Evolutionary conservation across 2,797 vertebrate genomes (phyloP), one percentile per base, ranked within the genome.

Genomic region (Zalophus californianus): DNA sequence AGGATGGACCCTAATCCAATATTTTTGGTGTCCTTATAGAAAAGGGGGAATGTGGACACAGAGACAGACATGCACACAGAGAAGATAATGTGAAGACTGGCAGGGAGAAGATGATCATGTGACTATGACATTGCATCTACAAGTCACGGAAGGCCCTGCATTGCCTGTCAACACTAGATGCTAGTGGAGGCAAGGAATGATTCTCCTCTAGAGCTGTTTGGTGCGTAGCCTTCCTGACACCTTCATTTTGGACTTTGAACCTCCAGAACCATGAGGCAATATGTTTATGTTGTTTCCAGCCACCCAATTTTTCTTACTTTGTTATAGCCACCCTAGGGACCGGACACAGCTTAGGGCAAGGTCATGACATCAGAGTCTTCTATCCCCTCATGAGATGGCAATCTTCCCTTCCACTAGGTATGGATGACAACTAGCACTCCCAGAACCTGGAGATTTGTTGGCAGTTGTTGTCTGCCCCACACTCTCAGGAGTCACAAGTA

Each of bases 141-240:
- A 64, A 87, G 27, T 29, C 6, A 0, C 64, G 48, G 13, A 21
- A 35, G 0, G 16, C 52, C 21, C 32, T 5, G 7, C 1, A 48
- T 29, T 62, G 29, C 2, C 16, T 60, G 15, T n/a, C 79, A 68
- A 25, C 14, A 1, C 68, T 7, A 6, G 27, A 48, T 3, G 1
- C 44, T 72, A 11, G 10, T 6, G 38, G 80, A n/a, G 25, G 64
- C 0, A 20, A 52, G 44, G 25, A 25, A 13, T 27, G 16, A 23
- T 8, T 48, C 52, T 48, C 7, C 16, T 18, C 27, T 29, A 62
- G 54, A 52, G 38, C 1, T 27, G 0, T 58, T 21, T 2, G 64
- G 20, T 7, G 44, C 15, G 0, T 1, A 20, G 5, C 5, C 7
- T 44, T 29, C 3, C 4, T 3, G 77, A 64, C 5, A 41, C 18